Base-by-base conservation (phyloP, 2,888 invertebrate genomes). In the Troglohyphantes excavatus region DNA sequence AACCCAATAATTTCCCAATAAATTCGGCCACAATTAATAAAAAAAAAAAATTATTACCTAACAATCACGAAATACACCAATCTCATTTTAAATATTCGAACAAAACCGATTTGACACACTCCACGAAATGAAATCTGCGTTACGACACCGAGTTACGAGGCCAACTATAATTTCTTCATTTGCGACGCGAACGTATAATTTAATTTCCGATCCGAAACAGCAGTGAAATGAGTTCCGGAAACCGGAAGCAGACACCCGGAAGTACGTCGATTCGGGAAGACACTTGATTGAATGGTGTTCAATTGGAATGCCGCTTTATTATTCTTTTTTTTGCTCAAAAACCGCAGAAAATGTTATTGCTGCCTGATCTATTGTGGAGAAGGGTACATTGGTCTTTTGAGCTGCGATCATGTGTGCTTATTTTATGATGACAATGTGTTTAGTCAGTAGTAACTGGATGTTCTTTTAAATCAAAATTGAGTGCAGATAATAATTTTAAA, bases 201-300 rank as follows among this genome's bases (percentile, higher is more conserved):
- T n/a, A 53, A 53, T 53, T 53, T n/a, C 53, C 53, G 39, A 39
- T 39, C 33, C 33, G 9, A 33, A 33, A 17, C 53, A 2, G n/a
- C 53, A 53, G n/a, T 53, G 17, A 53, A 53, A n/a, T n/a, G 53
- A 11, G n/a, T 53, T 53, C n/a, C 53, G 53, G 53, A 53, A 53
- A n/a, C 53, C 53, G 53, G 53, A 53, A 13, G n/a, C 17, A n/a
- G 53, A 6, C 53, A 53, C 53, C 17, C 53, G 53, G 53, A 53
- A 53, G n/a, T n/a, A 53, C 53, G n/a, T 53, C 53, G n/a, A 13
- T n/a, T 53, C n/a, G 53, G 53, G 53, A 53, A 53, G 53, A 53
- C 13, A n/a, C 53, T 53, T 53, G 53, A n/a, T 17, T n/a, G 53
- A 53, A 53, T 53, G 17, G 5, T n/a, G n/a, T 17, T 17, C 53